Base-by-base conservation (phyloP, 2,113 vertebrate genomes). In the Scophthalmus maximus region DNA sequence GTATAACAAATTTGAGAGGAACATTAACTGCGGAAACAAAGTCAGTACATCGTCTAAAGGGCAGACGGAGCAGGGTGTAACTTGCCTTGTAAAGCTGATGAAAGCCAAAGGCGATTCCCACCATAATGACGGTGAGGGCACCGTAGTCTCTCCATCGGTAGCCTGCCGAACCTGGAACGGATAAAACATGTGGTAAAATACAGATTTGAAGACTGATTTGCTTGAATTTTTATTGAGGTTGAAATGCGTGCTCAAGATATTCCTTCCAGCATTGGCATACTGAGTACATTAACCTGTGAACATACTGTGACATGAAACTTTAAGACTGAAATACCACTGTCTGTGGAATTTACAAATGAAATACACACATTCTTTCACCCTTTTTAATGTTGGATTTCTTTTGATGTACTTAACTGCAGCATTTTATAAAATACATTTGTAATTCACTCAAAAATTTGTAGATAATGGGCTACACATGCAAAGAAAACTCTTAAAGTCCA, bases 111-210 rank as follows among this genome's bases (percentile, higher is more conserved):
- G 96, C 94, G 6, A 98, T 95, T 80, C 97, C 97, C 27, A 96
- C 94, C 95, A 97, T 94, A 76, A 99, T 95, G 90, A 99, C 90
- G 10, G 97, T 94, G 85, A 99, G 89, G 73, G 97, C 96, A 9
- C 97, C 94, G 2, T 98, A 99, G 83, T 97, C 95, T 89, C 96
- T 93, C 97, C 96, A 99, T 92, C 96, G 94, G 90, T 96, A 97
- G 53, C 94, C 92, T 20, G 89, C 79, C 8, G 95, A 88, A 92
- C 84, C 97, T 97, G 79, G 42, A 81, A 65, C 68, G 52, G 32
- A 75, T 2, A 51, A 22, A 55, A 38, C 3, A 70, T 14, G 40
- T 44, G 9, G 44, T 51, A 17, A 74, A 66, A 47, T 18, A 11
- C 11, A 32, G 56, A 55, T 59, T 58, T 57, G 0, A 0, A 36